Evolutionary conservation across 2,113 vertebrate genomes (phyloP).

Genomic region (Tringa solitaria): DNA sequence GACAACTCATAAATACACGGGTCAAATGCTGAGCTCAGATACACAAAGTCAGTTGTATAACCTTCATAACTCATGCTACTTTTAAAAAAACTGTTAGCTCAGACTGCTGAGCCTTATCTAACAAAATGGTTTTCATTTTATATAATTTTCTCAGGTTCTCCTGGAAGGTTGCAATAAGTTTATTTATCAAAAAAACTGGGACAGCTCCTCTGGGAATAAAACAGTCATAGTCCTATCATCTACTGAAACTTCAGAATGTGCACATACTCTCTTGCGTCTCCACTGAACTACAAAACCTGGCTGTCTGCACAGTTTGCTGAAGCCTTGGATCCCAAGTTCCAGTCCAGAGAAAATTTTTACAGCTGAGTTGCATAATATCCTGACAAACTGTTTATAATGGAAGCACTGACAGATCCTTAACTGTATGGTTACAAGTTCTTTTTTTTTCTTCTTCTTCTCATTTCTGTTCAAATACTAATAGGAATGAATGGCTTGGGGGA

Average conservation of each 20-base stretch:
- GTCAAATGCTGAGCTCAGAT: not conserved
- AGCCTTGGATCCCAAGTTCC: slow-evolving; percentile 52
- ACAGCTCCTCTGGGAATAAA: slow-evolving; percentile 39
- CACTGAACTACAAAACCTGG: slow-evolving; percentile 21
- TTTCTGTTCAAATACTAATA: slow-evolving; percentile 32
- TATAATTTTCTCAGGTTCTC: slow-evolving; percentile 8
- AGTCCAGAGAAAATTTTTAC: slow-evolving; percentile 61
- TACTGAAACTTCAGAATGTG: slow-evolving; percentile 28
- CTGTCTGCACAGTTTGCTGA: slow-evolving; percentile 20
- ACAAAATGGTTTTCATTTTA: slow-evolving; percentile 21
- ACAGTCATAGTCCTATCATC: slow-evolving; percentile 20
- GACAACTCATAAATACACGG: not conserved
- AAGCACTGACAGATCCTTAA: slow-evolving; percentile 54
- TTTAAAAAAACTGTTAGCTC: not conserved
- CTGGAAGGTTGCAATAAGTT: slow-evolving; percentile 23
- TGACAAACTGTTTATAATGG: slow-evolving; percentile 66
- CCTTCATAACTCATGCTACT: not conserved
- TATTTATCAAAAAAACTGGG: slow-evolving; percentile 38
- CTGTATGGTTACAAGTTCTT: slow-evolving; percentile 7
- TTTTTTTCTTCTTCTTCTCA: not conserved
- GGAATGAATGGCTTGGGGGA: not conserved
- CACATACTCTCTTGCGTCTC: slow-evolving; percentile 15
- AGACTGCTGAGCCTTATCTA: slow-evolving; percentile 23
- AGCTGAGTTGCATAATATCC: slow-evolving; percentile 62
- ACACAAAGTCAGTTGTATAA: not conserved